Percentiles rank a stretch among this genome's conserved stretches.
Evolutionary conservation across 2,888 invertebrate genomes (phyloP).

Genomic region (Lasioglossum lativentre): DNA sequence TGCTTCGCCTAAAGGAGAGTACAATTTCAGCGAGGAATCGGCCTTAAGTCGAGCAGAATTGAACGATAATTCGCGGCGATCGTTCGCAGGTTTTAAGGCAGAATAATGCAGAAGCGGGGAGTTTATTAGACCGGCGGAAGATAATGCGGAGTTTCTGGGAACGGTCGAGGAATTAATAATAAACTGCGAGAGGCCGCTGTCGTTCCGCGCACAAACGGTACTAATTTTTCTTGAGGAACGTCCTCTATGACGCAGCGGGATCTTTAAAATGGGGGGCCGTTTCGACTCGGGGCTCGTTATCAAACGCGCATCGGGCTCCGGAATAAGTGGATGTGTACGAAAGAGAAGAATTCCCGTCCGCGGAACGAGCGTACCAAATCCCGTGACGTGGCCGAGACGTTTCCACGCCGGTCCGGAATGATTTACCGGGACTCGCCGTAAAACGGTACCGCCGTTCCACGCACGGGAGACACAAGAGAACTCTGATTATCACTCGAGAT

Average conservation of each 20-base stretch:
- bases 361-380: constrained; percentile 79
- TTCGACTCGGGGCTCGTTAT: constrained; percentile 74
- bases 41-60: neutral
- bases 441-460: constrained; percentile 79
- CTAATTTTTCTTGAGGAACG: constrained; percentile 46
- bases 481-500: constrained; percentile 83
- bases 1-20: neutral
- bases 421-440: constrained; percentile 82
- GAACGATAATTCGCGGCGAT: neutral
- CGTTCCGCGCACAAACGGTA: constrained; percentile 35
- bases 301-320: constrained; percentile 74
- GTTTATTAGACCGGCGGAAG: constrained; percentile 7
- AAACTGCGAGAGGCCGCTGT: constrained; percentile 35
- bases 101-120: neutral
- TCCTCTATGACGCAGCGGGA: constrained; percentile 25
- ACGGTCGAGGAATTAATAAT: constrained; percentile 20
- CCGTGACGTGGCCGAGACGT: constrained; percentile 75
- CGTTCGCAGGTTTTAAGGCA: neutral
- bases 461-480: constrained; percentile 79
- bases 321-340: constrained; percentile 57
- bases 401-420: constrained; percentile 79
- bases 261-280: constrained; percentile 43
- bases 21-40: neutral
- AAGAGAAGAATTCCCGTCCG: constrained; percentile 71
- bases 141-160: neutral